Base-by-base conservation (phyloP, 2,113 vertebrate genomes). In the Triplophysa dalaica region DNA sequence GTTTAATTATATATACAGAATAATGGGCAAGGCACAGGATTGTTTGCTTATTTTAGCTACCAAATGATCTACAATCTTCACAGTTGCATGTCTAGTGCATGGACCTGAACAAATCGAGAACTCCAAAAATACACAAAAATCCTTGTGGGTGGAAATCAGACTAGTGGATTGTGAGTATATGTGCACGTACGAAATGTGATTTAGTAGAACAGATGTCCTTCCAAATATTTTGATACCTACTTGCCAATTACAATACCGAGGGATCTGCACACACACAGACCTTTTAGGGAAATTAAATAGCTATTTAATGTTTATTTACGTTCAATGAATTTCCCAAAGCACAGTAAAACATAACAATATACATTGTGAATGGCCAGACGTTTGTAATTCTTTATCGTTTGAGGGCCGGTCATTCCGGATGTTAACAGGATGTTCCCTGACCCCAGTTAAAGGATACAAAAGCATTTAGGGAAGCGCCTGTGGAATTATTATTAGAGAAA, bases 221-320 rank as follows among this genome's bases (percentile, higher is more conserved):
- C 14, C 60, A 75, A 75, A 75, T 75, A 75, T 75, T 64, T 75
- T 14, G 50, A 64, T 48, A 50, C 26, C 75, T 38, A 54, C 75
- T 77, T 77, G 75, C 75, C 75, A 77, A 65, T 65, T 77, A 77
- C 45, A 66, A 43, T 77, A 65, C 29, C 61, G 33, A 12, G 75
- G 75, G 61, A 76, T 76, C 60, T 52, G 61, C 60, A 65, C 60
- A 76, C 22, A 65, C 22, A 76, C 33, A 65, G 61, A 50, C 61
- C 43, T 76, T 61, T 76, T 52, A 76, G 22, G 24, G 78, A 84
- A 87, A 81, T 69, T 75, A 21, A 75, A 68, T 58, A 62, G 64
- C 69, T 63, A 29, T 67, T 67, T 60, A 81, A 17, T 41, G 38
- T 38, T 45, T 43, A 24, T 75, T 56, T 14, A 50, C 48, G 11